Conservation (phyloP, 2,113 vertebrate genomes). For the Pholis gunnellus region DNA sequence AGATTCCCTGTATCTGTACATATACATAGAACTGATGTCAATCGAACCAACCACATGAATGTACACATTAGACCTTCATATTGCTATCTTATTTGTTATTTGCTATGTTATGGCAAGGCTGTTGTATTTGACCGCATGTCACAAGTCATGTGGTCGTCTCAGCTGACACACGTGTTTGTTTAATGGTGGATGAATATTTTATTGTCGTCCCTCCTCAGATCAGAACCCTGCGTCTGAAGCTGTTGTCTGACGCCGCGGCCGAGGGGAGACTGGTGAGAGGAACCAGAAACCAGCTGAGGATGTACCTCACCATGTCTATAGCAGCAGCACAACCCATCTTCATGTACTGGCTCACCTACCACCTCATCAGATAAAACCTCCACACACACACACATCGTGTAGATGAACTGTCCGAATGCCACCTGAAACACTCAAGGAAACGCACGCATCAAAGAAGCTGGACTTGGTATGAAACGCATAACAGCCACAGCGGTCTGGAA, state of each 20-base stretch:
- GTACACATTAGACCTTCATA: too few species aligned
- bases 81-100: too few species aligned
- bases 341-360: slow-evolving; percentile 97
- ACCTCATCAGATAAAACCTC: slow-evolving; percentile 87
- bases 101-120: neutral
- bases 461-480: slow-evolving; percentile 29
- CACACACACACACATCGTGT: neutral
- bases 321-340: slow-evolving; percentile 90
- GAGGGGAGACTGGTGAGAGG: slow-evolving; percentile 88
- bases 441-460: slow-evolving; percentile 19
- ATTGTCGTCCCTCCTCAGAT: slow-evolving; percentile 78
- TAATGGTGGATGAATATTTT: neutral
- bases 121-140: neutral
- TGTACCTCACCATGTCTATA: slow-evolving; percentile 94
- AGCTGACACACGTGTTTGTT: neutral
- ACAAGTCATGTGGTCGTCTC: neutral
- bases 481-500: neutral
- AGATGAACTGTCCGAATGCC: slow-evolving; percentile 29
- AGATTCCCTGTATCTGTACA: neutral
- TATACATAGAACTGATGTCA: neutral
- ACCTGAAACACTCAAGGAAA: slow-evolving; percentile 1
- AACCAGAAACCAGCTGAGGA: slow-evolving; percentile 91
- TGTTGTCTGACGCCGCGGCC: slow-evolving; percentile 89
- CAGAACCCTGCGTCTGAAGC: slow-evolving; percentile 90
- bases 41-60: neutral